These are phyloP conservation scores for Rhinopomastus cyanomelas DNA, from an alignment of 2,113 vertebrate species.

Conservation along the genomic window DNA sequence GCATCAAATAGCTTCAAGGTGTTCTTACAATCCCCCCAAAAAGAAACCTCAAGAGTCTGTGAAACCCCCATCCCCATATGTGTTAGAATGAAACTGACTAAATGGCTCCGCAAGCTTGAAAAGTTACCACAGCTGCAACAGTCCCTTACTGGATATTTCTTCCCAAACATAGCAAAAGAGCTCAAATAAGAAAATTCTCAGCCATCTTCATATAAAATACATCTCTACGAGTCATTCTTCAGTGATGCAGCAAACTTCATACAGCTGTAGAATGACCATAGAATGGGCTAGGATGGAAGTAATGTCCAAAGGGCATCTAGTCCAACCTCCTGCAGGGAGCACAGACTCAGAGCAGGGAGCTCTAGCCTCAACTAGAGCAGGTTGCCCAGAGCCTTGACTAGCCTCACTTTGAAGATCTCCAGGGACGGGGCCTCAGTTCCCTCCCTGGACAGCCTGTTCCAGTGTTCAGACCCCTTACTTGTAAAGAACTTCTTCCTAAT, in stretches of 20 bases:
- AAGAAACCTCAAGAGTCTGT: not conserved
- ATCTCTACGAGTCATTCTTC: not conserved
- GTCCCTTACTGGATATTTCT: not conserved
- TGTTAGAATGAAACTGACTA: fast-evolving
- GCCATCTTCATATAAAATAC: not conserved
- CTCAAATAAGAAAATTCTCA: not conserved
- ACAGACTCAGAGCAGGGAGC: no score
- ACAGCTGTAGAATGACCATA: no score
- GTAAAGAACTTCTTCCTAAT: no score
- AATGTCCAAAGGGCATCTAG: no score
- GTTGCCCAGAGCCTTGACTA: no score
- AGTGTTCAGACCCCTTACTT: no score
- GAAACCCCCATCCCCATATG: not conserved
- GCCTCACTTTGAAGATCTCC: no score
- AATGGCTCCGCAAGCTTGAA: not conserved
- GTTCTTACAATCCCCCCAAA: not conserved
- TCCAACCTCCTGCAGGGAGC: no score
- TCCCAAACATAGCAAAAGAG: not conserved
- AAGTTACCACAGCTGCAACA: not conserved
- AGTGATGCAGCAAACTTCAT: not conserved
- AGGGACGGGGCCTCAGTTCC: no score
- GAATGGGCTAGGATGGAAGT: no score
- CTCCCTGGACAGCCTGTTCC: no score
- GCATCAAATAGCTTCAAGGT: not conserved
- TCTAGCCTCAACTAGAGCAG: no score